Conservation (phyloP, 2,797 vertebrate genomes). For the Urocyon cinereoargenteus region DNA sequence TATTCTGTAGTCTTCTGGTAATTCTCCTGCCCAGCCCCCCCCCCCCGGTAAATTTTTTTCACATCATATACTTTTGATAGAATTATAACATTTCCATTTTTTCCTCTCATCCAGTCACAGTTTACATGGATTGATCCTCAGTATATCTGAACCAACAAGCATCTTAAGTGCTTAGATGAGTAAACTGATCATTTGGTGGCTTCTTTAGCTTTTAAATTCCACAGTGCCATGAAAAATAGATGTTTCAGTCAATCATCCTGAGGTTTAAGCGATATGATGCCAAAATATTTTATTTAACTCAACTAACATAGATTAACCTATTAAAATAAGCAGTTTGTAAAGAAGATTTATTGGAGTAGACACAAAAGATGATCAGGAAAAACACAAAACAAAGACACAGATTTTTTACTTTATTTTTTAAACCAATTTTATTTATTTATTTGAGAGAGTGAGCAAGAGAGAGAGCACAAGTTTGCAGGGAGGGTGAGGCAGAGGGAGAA, state of each 20-base stretch:
- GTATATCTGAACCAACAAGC: conserved; percentile 19
- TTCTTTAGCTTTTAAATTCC: conserved; percentile 34
- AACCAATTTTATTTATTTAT: too few relatives aligned
- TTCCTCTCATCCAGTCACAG: neutral
- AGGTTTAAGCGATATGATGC: neutral
- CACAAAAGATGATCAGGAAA: conserved; percentile 12
- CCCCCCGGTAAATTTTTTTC: neutral
- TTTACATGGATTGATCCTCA: neutral
- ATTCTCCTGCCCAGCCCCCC: neutral
- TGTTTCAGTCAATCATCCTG: conserved; percentile 26
- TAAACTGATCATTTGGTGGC: neutral
- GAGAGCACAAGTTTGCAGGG: too few relatives aligned
- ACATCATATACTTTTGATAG: neutral
- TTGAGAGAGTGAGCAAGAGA: too few relatives aligned
- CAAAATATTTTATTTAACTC: conserved; percentile 45
- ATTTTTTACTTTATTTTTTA: neutral
- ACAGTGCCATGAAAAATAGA: neutral
- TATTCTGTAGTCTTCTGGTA: neutral
- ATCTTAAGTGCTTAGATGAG: neutral
- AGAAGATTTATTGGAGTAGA: conserved; percentile 37
- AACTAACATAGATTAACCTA: neutral
- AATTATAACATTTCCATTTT: neutral
- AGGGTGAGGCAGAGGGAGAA: too few relatives aligned
- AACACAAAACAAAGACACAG: neutral
- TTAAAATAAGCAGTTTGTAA: conserved; percentile 26